These are phyloP conservation scores for Chrysodeixis includens DNA, from an alignment of 2,888 invertebrate species.

Conservation along the genomic window DNA sequence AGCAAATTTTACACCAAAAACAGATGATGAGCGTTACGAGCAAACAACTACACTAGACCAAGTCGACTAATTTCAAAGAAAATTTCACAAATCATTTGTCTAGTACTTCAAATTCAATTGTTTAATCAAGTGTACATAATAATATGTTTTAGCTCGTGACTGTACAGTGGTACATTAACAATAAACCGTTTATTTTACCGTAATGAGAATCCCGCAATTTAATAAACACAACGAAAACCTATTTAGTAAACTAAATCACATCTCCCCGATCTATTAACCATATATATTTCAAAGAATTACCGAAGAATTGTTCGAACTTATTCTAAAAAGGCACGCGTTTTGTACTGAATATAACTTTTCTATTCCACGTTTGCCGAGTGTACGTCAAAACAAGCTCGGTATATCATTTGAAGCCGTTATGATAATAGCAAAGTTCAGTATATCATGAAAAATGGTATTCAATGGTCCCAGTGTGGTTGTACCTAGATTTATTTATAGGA, in stretches of 20 bases:
- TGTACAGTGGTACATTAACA: no score
- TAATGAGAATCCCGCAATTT: not conserved
- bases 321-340: constrained; percentile 30
- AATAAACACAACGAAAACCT: not conserved
- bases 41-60: no score
- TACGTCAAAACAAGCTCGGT: constrained; percentile 62
- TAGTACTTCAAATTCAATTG: no score
- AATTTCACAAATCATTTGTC: no score
- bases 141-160: no score
- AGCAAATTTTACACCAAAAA: no score
- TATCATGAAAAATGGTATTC: constrained; percentile 69
- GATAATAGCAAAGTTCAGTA: constrained; percentile 66
- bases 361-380: constrained; percentile 47
- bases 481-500: constrained; percentile 53
- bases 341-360: constrained; percentile 48
- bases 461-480: constrained; percentile 58
- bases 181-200: no score
- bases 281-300: not conserved
- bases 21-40: no score
- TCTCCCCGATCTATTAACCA: not conserved
- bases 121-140: no score
- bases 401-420: constrained; percentile 69
- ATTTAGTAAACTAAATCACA: not conserved
- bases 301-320: constrained; percentile 20
- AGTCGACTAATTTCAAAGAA: no score